Percentiles rank a stretch among this genome's conserved stretches.
phyloP scores from a whole-genome alignment of 2,888 invertebrate species.

The Torymus texanus region DNA sequence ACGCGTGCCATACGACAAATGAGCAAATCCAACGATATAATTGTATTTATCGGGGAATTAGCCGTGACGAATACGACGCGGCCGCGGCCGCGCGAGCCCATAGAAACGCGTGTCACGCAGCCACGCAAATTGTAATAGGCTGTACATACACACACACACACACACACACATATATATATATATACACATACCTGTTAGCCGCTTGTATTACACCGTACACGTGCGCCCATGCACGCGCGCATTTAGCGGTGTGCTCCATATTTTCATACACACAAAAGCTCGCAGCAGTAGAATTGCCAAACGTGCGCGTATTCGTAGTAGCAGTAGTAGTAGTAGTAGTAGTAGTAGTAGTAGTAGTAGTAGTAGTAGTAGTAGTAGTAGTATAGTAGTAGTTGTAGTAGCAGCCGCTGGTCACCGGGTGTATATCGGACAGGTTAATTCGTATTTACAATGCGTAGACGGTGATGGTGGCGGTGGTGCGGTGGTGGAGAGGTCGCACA shows the following conservation, averaged over 20 bases:
- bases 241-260: background rate
- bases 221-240: background rate
- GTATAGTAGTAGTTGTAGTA: too few relatives aligned
- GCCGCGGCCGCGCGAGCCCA: background rate
- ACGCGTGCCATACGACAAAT: slow-evolving; percentile 25
- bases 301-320: too few relatives aligned
- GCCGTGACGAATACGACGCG: slow-evolving; percentile 40
- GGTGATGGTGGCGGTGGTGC: too few relatives aligned
- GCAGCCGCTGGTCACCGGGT: too few relatives aligned
- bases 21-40: slow-evolving; percentile 51
- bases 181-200: background rate
- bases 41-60: slow-evolving; percentile 56
- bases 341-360: too few relatives aligned
- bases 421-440: background rate
- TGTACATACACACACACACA: background rate
- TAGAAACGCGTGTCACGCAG: slow-evolving; percentile 33
- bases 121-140: slow-evolving; percentile 34
- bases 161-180: background rate
- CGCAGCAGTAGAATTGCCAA: background rate
- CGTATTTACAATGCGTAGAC: slow-evolving; percentile 9
- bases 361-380: too few relatives aligned
- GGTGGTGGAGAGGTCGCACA: too few relatives aligned
- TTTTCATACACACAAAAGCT: slow-evolving; percentile 24
- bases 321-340: too few relatives aligned
- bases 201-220: background rate